Evolutionary conservation across 2,888 invertebrate genomes (phyloP), one percentile per base, ranked within the genome.

Genomic region (Homarus gammarus): DNA sequence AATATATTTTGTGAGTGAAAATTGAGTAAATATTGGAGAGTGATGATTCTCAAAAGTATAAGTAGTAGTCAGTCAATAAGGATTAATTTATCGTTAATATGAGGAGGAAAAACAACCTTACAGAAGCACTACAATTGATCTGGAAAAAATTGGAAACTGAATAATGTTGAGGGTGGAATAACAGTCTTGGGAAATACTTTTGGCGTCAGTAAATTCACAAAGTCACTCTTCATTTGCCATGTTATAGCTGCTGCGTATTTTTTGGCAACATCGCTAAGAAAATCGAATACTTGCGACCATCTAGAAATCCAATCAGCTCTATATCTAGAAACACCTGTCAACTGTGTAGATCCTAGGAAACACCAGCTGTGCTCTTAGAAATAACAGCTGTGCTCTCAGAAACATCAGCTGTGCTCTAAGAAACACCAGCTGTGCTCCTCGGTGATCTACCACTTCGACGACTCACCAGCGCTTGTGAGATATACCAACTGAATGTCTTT

Each of bases 1-100:
- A 44, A 82, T 82, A 82, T 68, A 70, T 38, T 82, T 70, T 78
- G 78, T 78, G 51, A 56, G 78, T 78, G 78, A 56, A 78, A 78
- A 51, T 51, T 78, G 49, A 78, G 49, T 78, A 82, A 31, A 70
- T 70, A 70, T 70, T 70, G 44, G 49, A 79, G 64, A 81, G 81
- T 27, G 64, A 81, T 61, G 81, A 81, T 64, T 81, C 36, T 40
- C 81, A 70, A 64, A 64, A 82, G 61, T 82, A 78, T n/a, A n/a
- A n/a, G n/a, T n/a, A 73, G 75, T 75, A 75, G 44, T 44, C 44
- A 44, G 22, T 75, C 75, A 75, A 44, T 75, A 75, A 49, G 44
- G 44, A 15, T 40, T 75, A 75, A 75, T 75, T 38, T 75, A 22
- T 75, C 44, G 18, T 27, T 64, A 44, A 75, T 38, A 75, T n/a